Conservation (phyloP, 1,140 invertebrate genomes). For the Drosophila chauvacae region DNA sequence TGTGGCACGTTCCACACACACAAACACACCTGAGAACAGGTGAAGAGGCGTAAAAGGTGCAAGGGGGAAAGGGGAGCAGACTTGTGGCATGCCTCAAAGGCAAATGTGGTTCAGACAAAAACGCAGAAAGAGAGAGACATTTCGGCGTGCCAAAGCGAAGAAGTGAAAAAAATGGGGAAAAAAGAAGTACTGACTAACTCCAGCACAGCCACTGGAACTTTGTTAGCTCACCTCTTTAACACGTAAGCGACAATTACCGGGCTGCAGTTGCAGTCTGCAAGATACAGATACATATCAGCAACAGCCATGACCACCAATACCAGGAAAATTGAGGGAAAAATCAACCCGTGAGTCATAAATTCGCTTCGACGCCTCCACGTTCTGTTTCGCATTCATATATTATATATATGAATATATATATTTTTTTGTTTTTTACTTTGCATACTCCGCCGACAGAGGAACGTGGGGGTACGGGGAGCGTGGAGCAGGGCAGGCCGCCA, state of each 20-base stretch:
- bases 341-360: conserved; percentile 68
- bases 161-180: background rate
- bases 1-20: conserved; percentile 47
- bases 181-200: background rate
- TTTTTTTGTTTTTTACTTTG: background rate
- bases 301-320: conserved; percentile 5
- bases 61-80: conserved; percentile 23
- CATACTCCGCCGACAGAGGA: background rate
- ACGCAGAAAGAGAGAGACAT: conserved; percentile 23
- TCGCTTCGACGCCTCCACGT: conserved; percentile 49
- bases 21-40: conserved; percentile 23
- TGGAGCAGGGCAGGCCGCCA: background rate
- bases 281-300: conserved; percentile 42
- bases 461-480: too few species aligned
- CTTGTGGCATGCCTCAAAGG: conserved; percentile 77
- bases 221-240: conserved; percentile 67
- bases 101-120: conserved; percentile 47
- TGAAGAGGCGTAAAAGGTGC: background rate
- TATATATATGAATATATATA: background rate
- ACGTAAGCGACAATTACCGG: conserved; percentile 71
- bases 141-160: conserved; percentile 21
- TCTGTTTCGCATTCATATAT: conserved; percentile 16
- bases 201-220: conserved; percentile 12
- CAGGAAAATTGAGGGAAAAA: conserved; percentile 38
- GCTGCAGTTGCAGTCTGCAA: conserved; percentile 38